Evolutionary conservation across 2,797 vertebrate genomes (phyloP).

Genomic region (Rhinatrema bivittatum): DNA sequence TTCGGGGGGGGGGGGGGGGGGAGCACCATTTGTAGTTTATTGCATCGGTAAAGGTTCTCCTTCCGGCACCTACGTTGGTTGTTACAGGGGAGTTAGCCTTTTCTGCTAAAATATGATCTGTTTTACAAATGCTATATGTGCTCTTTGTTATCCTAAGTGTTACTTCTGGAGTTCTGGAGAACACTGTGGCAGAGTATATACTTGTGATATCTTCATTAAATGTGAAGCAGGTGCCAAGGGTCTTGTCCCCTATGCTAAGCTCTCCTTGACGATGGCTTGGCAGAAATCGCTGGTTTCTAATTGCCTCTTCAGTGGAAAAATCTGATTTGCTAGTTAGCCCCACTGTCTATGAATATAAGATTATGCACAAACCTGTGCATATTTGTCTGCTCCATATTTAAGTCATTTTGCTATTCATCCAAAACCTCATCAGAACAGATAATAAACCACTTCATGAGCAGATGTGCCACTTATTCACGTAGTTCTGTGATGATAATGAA

Average conservation of each 20-base stretch:
- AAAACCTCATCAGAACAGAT: conserved; percentile 51
- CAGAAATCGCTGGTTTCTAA: conserved; percentile 47
- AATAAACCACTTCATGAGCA: conserved; percentile 65
- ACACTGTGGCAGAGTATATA: neutral
- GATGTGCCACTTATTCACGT: conserved; percentile 68
- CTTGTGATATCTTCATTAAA: conserved; percentile 3
- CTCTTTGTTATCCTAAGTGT: conserved; percentile 15
- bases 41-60: too few relatives aligned
- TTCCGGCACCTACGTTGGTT: too few relatives aligned
- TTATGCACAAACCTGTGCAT: conserved; percentile 27
- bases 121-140: too few relatives aligned
- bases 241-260: conserved; percentile 21
- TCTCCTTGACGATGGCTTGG: conserved; percentile 15
- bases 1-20: too few relatives aligned
- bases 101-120: too few relatives aligned
- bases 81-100: too few relatives aligned
- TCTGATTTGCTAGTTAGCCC: conserved; percentile 26
- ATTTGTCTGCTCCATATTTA: conserved; percentile 39
- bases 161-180: conserved; percentile 10
- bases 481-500: conserved; percentile 61
- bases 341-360: conserved; percentile 37
- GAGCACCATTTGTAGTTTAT: too few relatives aligned
- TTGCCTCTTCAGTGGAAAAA: conserved; percentile 25
- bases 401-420: conserved; percentile 51
- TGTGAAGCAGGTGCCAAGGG: conserved; percentile 2